Percentiles rank a stretch among this genome's conserved stretches.
phyloP scores from a whole-genome alignment of 2,797 vertebrate species.

The Alca torda region DNA sequence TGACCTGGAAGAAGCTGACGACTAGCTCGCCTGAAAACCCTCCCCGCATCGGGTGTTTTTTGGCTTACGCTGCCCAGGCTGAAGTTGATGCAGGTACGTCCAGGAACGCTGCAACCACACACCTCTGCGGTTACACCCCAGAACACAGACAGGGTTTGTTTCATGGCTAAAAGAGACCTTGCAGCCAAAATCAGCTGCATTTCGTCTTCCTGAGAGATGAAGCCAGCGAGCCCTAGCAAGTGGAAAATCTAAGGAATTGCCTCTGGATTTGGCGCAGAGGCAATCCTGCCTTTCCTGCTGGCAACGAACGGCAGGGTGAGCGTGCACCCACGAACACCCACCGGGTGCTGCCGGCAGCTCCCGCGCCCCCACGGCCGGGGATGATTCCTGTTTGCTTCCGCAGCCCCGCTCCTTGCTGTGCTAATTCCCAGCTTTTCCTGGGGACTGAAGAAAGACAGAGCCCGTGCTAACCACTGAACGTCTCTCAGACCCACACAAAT shows the following conservation, averaged over 20 bases:
- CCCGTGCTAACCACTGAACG: accelerated
- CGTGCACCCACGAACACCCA: neutral
- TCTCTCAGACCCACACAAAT: neutral
- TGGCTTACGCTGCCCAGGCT: neutral
- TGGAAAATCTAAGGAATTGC: neutral
- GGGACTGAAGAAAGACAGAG: neutral
- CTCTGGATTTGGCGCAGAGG: neutral
- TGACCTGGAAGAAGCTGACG: neutral
- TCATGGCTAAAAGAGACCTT: neutral
- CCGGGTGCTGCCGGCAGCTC: neutral
- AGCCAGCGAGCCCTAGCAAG: neutral
- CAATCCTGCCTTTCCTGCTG: neutral
- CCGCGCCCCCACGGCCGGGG: accelerated
- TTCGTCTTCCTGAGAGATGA: neutral
- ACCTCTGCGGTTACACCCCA: neutral
- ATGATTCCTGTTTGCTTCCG: neutral
- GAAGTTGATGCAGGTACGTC: neutral
- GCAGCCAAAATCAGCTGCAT: neutral
- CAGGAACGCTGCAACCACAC: neutral
- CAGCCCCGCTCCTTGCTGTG: neutral
- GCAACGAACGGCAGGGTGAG: too few relatives aligned
- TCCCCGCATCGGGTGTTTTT: neutral
- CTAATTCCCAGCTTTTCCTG: neutral
- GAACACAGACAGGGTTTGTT: neutral
- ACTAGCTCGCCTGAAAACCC: neutral